A percentile compares a stretch with the other conserved stretches of the same genome.
These are phyloP conservation scores for Hemistola chrysoprasaria DNA, from an alignment of 2,888 invertebrate species.

Conservation along the genomic window DNA sequence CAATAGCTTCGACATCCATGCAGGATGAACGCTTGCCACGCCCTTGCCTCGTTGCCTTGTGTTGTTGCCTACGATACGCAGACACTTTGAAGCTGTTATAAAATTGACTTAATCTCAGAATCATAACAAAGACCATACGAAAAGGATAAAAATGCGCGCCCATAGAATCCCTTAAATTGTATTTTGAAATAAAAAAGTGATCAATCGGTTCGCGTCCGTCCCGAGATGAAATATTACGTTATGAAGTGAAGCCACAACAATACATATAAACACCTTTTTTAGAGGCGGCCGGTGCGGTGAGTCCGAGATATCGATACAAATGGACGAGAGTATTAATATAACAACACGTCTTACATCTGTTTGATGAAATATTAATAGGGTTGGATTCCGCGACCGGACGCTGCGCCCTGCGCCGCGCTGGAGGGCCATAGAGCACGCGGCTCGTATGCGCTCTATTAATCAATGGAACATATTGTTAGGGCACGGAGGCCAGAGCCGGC, in stretches of 20 bases:
- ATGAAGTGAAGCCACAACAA: slow-evolving; percentile 45
- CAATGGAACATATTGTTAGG: slow-evolving; percentile 51
- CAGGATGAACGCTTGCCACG: no score
- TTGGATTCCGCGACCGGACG: slow-evolving; percentile 50
- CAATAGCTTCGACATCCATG: no score
- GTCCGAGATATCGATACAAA: slow-evolving; percentile 32
- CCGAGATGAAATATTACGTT: slow-evolving; percentile 43
- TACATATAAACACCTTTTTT: slow-evolving; percentile 52
- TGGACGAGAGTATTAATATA: slow-evolving; percentile 35
- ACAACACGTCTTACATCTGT: slow-evolving; percentile 43
- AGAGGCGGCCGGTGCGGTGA: slow-evolving; percentile 19
- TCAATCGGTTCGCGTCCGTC: slow-evolving; percentile 22
- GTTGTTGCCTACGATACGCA: background rate
- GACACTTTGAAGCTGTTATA: background rate
- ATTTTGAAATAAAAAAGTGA: slow-evolving; percentile 13
- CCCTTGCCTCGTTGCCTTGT: no score
- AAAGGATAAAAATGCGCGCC: no score
- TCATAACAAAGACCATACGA: no score
- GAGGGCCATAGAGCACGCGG: slow-evolving; percentile 22
- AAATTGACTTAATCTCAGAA: no score
- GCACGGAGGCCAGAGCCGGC: slow-evolving; percentile 15
- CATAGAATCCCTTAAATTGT: no score
- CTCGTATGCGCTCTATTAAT: slow-evolving; percentile 50
- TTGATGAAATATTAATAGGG: slow-evolving; percentile 72
- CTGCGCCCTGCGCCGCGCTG: slow-evolving; percentile 11